Evolutionary conservation across 2,888 invertebrate genomes (phyloP), one percentile per base, ranked within the genome.

Genomic region (Nomada ferruginata): DNA sequence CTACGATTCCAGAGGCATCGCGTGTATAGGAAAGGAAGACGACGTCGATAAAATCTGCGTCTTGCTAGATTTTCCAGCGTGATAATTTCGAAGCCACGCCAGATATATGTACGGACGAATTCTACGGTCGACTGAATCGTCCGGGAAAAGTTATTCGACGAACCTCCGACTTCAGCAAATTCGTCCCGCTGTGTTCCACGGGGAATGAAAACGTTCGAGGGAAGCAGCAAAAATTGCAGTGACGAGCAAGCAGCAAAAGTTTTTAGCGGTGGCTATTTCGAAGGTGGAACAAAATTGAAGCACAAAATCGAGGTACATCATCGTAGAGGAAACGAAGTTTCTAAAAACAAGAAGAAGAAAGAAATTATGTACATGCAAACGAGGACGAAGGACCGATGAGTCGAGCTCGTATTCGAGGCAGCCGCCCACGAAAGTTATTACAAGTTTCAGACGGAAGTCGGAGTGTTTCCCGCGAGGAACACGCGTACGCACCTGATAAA

Each of bases 1-100:
- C 47, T 26, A 52, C 66, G 71, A 72, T 65, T 65, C 78, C 57
- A 64, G 69, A 52, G 55, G 55, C 68, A 59, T 53, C 47, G 52
- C 2, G n/a, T 29, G 52, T 29, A 29, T 18, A 50, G 23, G 2
- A 47, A 23, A 44, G 20, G 36, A 60, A 50, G 53, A 18, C 26
- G 42, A 26, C 26, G 44, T 23, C 52, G 76, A 79, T 61, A 69
- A 61, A 44, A 18, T 55, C 42, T 9, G 26, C 44, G 68, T 50
- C 29, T 59, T 60, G n/a, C 60, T 11, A 77, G 72, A 80, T 80
- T 72, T 77, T 80, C 71, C 76, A 20, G 15, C 42, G 18, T 66
- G 79, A 77, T 77, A 80, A 72, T 53, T 57, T 59, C 52, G 26
- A 13, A 20, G 63, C 47, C 2, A 15, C 4, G 53, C 29, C 69